A percentile compares a stretch with the other conserved stretches of the same genome.
phyloP scores from a whole-genome alignment of 2,797 vertebrate species.

The Alfaro cultratus region DNA sequence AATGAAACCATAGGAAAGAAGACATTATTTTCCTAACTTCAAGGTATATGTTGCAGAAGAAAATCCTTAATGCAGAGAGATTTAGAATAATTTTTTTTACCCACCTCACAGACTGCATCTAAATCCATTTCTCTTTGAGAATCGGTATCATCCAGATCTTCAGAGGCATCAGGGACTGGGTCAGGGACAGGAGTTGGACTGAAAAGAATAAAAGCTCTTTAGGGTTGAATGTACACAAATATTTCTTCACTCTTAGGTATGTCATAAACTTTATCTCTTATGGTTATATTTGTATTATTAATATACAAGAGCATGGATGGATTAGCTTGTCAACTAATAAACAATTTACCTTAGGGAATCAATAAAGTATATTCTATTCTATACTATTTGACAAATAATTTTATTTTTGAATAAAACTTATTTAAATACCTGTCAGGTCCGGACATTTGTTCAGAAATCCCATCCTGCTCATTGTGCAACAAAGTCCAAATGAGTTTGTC shows the following conservation, averaged over 20 bases:
- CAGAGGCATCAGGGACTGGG: slow-evolving; percentile 24
- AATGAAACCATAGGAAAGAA: neutral
- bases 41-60: slow-evolving; percentile 2
- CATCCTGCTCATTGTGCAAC: slow-evolving; percentile 77
- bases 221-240: neutral
- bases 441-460: slow-evolving; percentile 67
- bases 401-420: neutral
- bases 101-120: slow-evolving; percentile 74
- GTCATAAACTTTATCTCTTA: too few species aligned
- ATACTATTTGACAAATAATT: neutral
- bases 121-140: slow-evolving; percentile 30
- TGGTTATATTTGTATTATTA: too few species aligned
- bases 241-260: neutral
- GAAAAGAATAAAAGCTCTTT: slow-evolving; percentile 14
- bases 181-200: slow-evolving; percentile 40
- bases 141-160: slow-evolving; percentile 28
- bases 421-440: slow-evolving; percentile 79
- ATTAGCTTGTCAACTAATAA: too few species aligned
- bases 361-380: too few species aligned
- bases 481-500: slow-evolving; percentile 83
- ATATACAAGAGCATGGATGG: too few species aligned
- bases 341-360: too few species aligned
- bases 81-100: slow-evolving; percentile 12
- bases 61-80: neutral
- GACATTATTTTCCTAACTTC: slow-evolving; percentile 7